Conservation (phyloP, 92 coral and sea anemone species). For the Paramuricea clavata region DNA sequence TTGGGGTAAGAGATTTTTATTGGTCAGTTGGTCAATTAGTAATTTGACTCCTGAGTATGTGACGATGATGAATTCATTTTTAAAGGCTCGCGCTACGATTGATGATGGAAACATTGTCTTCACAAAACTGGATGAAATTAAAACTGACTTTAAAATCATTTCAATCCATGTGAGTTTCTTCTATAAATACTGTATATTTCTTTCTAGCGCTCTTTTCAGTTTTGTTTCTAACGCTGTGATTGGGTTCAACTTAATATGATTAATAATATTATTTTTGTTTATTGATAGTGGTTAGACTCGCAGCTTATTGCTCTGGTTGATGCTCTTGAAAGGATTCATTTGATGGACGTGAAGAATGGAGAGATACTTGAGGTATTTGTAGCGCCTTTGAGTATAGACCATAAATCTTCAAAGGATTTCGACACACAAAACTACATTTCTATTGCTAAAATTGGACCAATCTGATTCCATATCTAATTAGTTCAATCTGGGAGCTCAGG, state of each 20-base stretch:
- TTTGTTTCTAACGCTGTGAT: too few species aligned
- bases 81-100: constrained; percentile 73
- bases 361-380: constrained; percentile 94
- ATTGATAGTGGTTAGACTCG: constrained; percentile 89
- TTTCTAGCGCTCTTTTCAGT: too few species aligned
- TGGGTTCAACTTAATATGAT: background rate
- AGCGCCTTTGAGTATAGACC: too few species aligned
- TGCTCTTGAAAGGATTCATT: constrained; percentile 84
- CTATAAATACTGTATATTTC: background rate
- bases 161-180: constrained; percentile 80
- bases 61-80: too few species aligned
- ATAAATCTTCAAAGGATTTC: too few species aligned
- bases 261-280: background rate
- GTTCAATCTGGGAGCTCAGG: too few species aligned
- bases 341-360: constrained; percentile 85
- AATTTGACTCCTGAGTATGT: too few species aligned
- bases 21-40: background rate
- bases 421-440: too few species aligned
- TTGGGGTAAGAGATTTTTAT: constrained; percentile 71
- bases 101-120: constrained; percentile 78
- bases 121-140: constrained; percentile 81
- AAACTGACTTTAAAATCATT: constrained; percentile 84
- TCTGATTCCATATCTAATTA: too few species aligned
- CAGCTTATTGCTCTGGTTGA: constrained; percentile 88
- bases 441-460: too few species aligned